Conservation (phyloP, 2,113 vertebrate genomes). For the Zeus faber region DNA sequence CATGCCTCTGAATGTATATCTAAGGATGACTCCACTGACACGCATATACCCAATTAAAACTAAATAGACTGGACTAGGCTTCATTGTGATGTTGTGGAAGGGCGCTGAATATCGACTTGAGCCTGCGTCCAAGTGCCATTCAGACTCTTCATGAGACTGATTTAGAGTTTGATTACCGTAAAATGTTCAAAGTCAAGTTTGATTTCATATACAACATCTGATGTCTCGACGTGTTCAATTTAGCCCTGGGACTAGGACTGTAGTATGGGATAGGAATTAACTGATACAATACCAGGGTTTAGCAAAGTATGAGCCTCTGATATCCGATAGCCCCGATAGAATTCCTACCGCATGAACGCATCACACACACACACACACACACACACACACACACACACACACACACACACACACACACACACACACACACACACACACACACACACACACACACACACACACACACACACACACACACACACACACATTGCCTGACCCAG, state of each 20-base stretch:
- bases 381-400: slow-evolving; percentile 2
- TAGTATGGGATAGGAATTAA: not conserved
- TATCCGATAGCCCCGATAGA: slow-evolving; percentile 3
- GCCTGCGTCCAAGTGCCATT: too few relatives aligned
- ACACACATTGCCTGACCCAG: slow-evolving; percentile 16
- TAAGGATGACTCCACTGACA: not conserved
- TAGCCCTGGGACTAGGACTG: not conserved
- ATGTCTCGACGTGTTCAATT: too few relatives aligned
- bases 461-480: not conserved
- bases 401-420: slow-evolving; percentile 2
- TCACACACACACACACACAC: slow-evolving; percentile 2
- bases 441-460: not conserved
- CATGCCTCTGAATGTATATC: slow-evolving; percentile 3
- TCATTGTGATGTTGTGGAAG: too few relatives aligned
- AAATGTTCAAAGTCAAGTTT: too few relatives aligned
- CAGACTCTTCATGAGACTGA: too few relatives aligned
- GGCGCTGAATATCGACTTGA: too few relatives aligned
- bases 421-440: slow-evolving; percentile 1
- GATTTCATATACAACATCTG: not conserved
- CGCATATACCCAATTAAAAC: not conserved
- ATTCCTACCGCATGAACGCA: not conserved
- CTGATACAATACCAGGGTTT: slow-evolving; percentile 7
- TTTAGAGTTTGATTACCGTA: too few relatives aligned
- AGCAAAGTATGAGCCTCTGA: not conserved
- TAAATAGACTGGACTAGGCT: too few relatives aligned